phyloP scores from a whole-genome alignment of 2,888 invertebrate species.

The Mythimna ferrago region DNA sequence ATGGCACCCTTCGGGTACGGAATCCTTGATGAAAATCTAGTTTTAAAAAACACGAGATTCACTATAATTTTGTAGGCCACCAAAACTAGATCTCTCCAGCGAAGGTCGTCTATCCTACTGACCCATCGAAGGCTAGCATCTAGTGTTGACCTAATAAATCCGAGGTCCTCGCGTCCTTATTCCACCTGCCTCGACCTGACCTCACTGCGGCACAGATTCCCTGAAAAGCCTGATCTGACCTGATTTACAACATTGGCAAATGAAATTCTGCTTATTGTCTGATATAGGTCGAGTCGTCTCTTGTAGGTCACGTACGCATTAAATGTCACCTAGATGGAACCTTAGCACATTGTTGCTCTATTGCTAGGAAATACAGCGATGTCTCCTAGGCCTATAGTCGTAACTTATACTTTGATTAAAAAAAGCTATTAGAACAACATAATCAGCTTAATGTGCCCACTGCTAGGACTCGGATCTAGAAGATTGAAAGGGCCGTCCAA shows the following conservation, averaged over 20 bases:
- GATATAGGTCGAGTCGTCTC: slow-evolving; percentile 31
- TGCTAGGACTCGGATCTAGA: no score
- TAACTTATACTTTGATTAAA: no score
- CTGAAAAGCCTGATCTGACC: slow-evolving; percentile 36
- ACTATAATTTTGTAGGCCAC: no score
- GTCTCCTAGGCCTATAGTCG: neutral
- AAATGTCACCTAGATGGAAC: neutral
- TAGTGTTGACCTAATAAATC: slow-evolving; percentile 32
- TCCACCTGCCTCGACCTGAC: slow-evolving; percentile 33
- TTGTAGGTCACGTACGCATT: slow-evolving; percentile 13
- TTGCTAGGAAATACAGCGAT: neutral
- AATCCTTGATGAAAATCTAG: no score
- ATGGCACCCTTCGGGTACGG: no score
- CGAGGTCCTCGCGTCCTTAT: slow-evolving; percentile 30
- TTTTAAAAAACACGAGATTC: no score
- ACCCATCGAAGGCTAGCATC: slow-evolving; percentile 11
- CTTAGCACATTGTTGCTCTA: neutral
- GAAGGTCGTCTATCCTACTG: neutral
- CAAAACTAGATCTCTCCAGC: neutral
- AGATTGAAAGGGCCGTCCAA: no score
- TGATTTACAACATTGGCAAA: slow-evolving; percentile 24
- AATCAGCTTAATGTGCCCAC: no score
- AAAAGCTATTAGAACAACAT: no score
- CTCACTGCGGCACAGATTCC: slow-evolving; percentile 21
- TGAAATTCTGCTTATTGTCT: slow-evolving; percentile 12